Evolutionary conservation across 2,888 invertebrate species (phyloP).

Genomic region (Leucania comma): DNA sequence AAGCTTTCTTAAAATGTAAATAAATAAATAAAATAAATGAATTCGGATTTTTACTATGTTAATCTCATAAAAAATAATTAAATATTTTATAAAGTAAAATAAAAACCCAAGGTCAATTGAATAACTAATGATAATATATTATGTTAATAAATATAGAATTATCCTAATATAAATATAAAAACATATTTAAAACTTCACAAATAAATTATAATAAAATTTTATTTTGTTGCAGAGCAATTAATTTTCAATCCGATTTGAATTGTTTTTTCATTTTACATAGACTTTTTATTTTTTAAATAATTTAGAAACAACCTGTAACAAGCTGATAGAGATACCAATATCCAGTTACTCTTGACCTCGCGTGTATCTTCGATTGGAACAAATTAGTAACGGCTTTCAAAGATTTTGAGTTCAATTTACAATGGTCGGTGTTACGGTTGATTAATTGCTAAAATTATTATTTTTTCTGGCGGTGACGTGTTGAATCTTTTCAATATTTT

Average conservation of each 20-base stretch:
- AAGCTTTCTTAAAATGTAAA: too few relatives aligned
- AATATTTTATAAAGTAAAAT: not conserved
- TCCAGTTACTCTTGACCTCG: conserved; percentile 25
- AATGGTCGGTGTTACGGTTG: conserved; percentile 7
- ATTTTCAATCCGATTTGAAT: not conserved
- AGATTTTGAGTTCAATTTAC: conserved; percentile 18
- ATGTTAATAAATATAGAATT: too few relatives aligned
- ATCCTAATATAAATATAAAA: too few relatives aligned
- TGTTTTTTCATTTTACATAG: conserved; percentile 10
- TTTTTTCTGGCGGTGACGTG: conserved; percentile 27
- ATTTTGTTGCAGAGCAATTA: conserved; percentile 1
- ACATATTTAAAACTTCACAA: too few relatives aligned
- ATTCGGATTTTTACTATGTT: too few relatives aligned
- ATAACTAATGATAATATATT: too few relatives aligned
- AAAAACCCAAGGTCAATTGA: not conserved
- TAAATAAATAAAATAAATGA: too few relatives aligned
- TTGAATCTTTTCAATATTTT: not conserved
- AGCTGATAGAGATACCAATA: not conserved
- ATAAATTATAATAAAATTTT: not conserved
- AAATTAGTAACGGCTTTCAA: not conserved
- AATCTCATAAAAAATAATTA: not conserved
- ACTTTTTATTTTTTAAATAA: not conserved
- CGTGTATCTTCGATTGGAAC: not conserved
- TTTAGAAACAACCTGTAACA: conserved; percentile 25
- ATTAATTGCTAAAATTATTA: conserved; percentile 7